Evolutionary conservation across 2,113 vertebrate species (phyloP).

Genomic region (Pheucticus melanocephalus): DNA sequence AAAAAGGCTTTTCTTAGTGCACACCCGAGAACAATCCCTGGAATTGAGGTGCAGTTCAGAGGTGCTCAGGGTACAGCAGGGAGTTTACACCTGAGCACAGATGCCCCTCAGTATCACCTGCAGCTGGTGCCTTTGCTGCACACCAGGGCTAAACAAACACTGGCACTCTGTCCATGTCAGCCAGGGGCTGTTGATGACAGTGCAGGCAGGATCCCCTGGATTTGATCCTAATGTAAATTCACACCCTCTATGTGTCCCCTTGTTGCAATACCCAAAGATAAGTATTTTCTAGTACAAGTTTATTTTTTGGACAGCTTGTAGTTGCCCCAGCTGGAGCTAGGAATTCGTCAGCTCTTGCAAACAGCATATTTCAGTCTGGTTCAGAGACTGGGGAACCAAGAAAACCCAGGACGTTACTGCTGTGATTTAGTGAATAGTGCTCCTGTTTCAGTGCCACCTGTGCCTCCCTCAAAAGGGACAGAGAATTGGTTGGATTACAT

Average conservation of each 20-base stretch:
- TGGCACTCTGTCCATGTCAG: not conserved
- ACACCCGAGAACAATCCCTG: not conserved
- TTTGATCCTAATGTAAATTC: not conserved
- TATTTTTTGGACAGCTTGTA: fast-evolving
- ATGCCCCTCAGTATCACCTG: too few species aligned
- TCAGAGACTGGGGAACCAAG: not conserved
- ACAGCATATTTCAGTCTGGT: not conserved
- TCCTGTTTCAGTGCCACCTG: not conserved
- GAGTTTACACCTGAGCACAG: not conserved
- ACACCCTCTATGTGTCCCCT: not conserved
- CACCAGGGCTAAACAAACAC: not conserved
- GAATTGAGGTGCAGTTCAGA: not conserved
- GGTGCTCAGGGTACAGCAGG: not conserved
- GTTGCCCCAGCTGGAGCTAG: not conserved
- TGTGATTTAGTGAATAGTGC: not conserved
- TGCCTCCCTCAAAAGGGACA: not conserved
- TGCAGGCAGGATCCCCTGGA: not conserved
- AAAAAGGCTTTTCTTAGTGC: not conserved
- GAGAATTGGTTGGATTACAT: not conserved
- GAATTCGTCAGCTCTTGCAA: not conserved
- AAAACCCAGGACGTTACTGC: not conserved
- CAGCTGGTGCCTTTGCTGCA: not conserved
- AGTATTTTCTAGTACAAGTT: not conserved
- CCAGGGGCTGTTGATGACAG: not conserved
- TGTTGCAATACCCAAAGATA: not conserved